A percentile compares a stretch with the other conserved stretches of the same genome.
Conservation (phyloP, 1,140 invertebrate genomes). For the Meloidogyne exigua region DNA sequence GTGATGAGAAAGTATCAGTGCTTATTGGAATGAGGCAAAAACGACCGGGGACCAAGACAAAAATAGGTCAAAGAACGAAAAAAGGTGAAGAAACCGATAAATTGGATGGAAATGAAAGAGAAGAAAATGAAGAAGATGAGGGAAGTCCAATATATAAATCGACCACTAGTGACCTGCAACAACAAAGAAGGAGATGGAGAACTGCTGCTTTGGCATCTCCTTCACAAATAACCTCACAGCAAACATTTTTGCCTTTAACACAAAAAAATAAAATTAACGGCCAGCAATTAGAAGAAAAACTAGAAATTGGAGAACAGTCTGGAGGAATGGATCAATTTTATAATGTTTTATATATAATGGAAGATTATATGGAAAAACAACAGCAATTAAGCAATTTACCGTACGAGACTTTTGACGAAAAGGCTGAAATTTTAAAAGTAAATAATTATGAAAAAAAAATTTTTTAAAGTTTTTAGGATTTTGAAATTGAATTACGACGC, state of each 20-base stretch:
- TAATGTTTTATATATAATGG: slow-evolving; percentile 42
- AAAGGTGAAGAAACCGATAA: not conserved
- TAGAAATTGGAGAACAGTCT: slow-evolving; percentile 17
- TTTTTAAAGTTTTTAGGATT: slow-evolving; percentile 23
- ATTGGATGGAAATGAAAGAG: not conserved
- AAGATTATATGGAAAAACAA: slow-evolving; percentile 40
- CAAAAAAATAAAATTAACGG: not conserved
- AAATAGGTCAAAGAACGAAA: not conserved
- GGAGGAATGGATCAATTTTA: slow-evolving; percentile 44
- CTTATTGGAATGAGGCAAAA: not conserved
- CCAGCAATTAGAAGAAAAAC: not conserved
- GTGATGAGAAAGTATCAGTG: not conserved
- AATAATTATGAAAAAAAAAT: not conserved
- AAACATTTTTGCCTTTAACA: slow-evolving; percentile 10
- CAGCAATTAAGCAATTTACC: slow-evolving; percentile 33
- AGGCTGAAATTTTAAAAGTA: slow-evolving; percentile 38
- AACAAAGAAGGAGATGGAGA: not conserved
- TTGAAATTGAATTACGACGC: slow-evolving; percentile 27
- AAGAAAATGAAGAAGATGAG: slow-evolving; percentile 42
- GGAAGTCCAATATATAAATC: not conserved
- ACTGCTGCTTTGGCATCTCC: slow-evolving; percentile 12
- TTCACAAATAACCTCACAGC: slow-evolving; percentile 6
- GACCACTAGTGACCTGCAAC: not conserved
- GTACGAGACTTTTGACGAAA: slow-evolving; percentile 42
- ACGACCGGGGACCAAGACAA: not conserved